Base-by-base conservation (phyloP, 2,888 invertebrate genomes). In the Apotomis turbidana region DNA sequence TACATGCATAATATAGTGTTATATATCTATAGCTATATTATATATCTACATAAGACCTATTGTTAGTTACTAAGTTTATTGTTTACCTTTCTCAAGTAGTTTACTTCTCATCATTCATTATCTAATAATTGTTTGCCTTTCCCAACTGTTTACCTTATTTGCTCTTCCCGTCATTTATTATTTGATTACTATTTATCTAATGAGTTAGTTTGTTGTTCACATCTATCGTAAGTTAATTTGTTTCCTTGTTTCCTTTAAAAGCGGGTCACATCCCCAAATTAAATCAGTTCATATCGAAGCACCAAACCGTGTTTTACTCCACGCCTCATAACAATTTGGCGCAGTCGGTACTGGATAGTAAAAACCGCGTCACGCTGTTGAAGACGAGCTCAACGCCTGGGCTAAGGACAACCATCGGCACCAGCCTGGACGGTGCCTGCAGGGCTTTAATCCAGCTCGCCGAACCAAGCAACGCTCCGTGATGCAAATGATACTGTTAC, bases 371-470 rank as follows among this genome's bases (percentile, higher is more conserved):
- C 38, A 46, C 61, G 63, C 63, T 41, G 41, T 63, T 10, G 46
- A 36, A 63, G 52, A 52, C 63, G 52, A 63, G 63, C 52, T 51
- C 41, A 63, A 52, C 52, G 63, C 15, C 9, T 13, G 4, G 54
- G 15, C 9, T 3, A 4, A 63, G 54, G 63, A 54, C 41, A 13
- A 54, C 5, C 38, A 63, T 63, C 63, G 63, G 54, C 63, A 10
- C n/a, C 13, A 54, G 41, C 63, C 54, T 63, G 13, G 54, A 41
- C 63, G 54, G 63, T 63, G 49, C 46, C 57, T 57, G 58, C 8
- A 55, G 36, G 67, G 57, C 57, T 67, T 67, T 10, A 13, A 66
- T 5, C 49, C 46, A 67, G 55, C 58, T 68, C 51, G 49, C 59
- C 59, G 51, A 59, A 68, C 46, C 41, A 41, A 41, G 5, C 41